Evolutionary conservation across 92 coral and sea anemone species (phyloP).

Genomic region (Porites lobata): DNA sequence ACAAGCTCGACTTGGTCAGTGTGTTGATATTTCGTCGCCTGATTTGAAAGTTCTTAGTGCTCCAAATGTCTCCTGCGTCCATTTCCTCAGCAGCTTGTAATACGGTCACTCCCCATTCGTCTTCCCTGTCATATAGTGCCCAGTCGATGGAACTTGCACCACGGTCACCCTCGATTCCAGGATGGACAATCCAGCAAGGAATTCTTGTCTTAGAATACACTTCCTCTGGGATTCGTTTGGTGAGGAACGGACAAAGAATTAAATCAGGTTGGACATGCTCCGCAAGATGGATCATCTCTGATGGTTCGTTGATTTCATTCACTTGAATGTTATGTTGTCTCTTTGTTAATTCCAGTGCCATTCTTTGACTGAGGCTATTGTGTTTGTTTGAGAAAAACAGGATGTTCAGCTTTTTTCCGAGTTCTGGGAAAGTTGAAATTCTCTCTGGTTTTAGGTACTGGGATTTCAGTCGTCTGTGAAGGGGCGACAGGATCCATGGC

Average conservation of each 20-base stretch:
- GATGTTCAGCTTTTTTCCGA: conserved; percentile 46
- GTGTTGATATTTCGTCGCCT: conserved; percentile 79
- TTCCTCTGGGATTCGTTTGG: conserved; percentile 78
- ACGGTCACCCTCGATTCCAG: conserved; percentile 91
- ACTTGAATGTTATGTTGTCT: conserved; percentile 69
- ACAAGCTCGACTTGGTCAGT: conserved; percentile 85
- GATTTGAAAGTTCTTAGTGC: conserved; percentile 66
- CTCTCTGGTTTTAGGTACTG: conserved; percentile 2
- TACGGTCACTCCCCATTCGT: conserved; percentile 86
- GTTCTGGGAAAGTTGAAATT: background rate
- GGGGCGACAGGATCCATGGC: background rate
- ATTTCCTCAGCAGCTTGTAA: conserved; percentile 79
- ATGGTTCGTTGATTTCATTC: conserved; percentile 64
- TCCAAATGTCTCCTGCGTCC: conserved; percentile 90
- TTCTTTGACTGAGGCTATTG: conserved; percentile 86
- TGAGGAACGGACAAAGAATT: conserved; percentile 81
- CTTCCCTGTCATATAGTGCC: conserved; percentile 71
- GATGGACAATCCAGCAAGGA: conserved; percentile 90
- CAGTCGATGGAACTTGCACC: conserved; percentile 83
- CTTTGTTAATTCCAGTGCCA: conserved; percentile 72
- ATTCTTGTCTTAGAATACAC: conserved; percentile 59
- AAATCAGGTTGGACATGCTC: conserved; percentile 58
- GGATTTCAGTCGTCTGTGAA: conserved; percentile 25
- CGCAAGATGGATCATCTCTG: conserved; percentile 62
- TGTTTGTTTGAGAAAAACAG: conserved; percentile 77